Conservation (phyloP, 2,888 invertebrate genomes). For the Lumbricus terrestris region DNA sequence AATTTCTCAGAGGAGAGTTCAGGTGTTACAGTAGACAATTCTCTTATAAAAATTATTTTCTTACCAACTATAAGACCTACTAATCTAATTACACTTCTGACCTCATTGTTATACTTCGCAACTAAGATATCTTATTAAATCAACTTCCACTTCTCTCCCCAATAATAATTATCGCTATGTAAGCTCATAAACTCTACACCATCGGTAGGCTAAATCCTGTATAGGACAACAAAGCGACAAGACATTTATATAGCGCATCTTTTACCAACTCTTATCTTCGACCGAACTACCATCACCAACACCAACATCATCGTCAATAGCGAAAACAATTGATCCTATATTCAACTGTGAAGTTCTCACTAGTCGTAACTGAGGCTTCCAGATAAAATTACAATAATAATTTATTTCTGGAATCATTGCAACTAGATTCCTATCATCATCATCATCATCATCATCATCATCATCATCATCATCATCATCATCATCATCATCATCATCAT, state of each 20-base stretch:
- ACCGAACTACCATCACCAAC: background rate
- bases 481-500: too few relatives aligned
- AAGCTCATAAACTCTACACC: too few relatives aligned
- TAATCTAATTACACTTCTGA: background rate
- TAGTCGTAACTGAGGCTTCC: background rate
- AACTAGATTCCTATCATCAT: background rate
- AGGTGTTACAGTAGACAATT: too few relatives aligned
- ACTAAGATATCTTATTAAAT: background rate
- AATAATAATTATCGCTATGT: background rate
- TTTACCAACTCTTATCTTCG: background rate
- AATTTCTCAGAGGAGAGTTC: too few relatives aligned
- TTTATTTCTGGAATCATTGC: background rate
- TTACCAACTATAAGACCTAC: too few relatives aligned
- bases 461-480: too few relatives aligned
- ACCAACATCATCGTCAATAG: background rate
- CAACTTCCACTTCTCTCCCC: background rate
- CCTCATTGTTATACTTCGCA: background rate
- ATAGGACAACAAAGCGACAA: too few relatives aligned
- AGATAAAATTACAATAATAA: background rate
- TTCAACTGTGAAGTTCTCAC: background rate
- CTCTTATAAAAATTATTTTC: too few relatives aligned
- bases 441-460: too few relatives aligned
- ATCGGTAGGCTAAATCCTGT: background rate
- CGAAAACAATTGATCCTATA: too few relatives aligned
- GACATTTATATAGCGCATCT: too few relatives aligned